These are phyloP conservation scores for Dasysyrphus tricinctus DNA, from an alignment of 2,888 invertebrate species.

Conservation along the genomic window DNA sequence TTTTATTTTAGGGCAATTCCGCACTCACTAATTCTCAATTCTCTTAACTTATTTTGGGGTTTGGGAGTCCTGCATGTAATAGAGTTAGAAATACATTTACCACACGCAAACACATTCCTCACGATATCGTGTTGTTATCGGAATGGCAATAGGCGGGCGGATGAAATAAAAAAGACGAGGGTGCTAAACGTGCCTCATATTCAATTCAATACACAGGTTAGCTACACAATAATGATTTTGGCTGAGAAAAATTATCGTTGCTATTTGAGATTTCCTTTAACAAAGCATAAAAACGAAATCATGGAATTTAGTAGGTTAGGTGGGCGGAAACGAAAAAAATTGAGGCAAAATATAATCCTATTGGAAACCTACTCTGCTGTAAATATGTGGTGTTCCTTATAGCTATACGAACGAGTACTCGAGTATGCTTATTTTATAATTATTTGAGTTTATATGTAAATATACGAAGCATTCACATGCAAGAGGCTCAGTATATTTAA, in stretches of 20 bases:
- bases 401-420: neutral
- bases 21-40: constrained; percentile 11
- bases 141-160: neutral
- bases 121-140: neutral
- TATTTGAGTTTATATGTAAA: neutral
- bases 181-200: neutral
- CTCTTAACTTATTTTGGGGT: neutral
- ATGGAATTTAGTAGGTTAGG: neutral
- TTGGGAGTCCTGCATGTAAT: constrained; percentile 7
- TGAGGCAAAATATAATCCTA: neutral
- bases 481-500: neutral
- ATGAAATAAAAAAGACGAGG: neutral
- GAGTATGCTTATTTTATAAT: constrained; percentile 8
- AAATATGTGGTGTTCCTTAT: neutral
- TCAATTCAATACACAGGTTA: neutral
- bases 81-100: constrained; percentile 18
- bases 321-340: neutral
- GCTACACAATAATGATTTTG: neutral
- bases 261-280: neutral
- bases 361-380: neutral
- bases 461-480: neutral
- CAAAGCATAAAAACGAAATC: neutral
- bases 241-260: constrained; percentile 12
- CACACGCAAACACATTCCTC: constrained; percentile 27
- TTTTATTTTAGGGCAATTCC: constrained; percentile 13